phyloP scores from a whole-genome alignment of 2,888 invertebrate genomes.

The Cyclophora albipunctata region DNA sequence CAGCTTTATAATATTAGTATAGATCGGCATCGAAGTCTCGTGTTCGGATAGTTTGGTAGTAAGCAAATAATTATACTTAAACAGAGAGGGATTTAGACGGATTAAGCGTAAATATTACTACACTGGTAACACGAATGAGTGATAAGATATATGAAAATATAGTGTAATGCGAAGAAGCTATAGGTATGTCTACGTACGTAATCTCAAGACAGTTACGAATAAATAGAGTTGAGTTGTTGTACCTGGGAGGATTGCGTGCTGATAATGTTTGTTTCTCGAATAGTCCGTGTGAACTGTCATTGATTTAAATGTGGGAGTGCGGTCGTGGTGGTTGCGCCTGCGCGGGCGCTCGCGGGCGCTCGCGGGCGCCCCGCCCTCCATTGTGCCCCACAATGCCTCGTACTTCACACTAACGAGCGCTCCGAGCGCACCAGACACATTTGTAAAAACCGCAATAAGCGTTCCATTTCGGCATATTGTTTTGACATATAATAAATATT shows the following conservation, averaged over 20 bases:
- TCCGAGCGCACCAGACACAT: conserved; percentile 67
- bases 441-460: conserved; percentile 74
- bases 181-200: not conserved
- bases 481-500: conserved; percentile 76
- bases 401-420: conserved; percentile 73
- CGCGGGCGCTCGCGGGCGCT: conserved; percentile 38
- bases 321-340: conserved; percentile 32
- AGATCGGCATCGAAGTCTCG: too few species aligned
- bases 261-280: conserved; percentile 25
- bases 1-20: too few species aligned
- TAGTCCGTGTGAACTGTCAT: conserved; percentile 43
- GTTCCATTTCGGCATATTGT: conserved; percentile 74
- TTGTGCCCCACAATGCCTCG: conserved; percentile 68
- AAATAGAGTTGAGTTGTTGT: not conserved
- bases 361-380: conserved; percentile 60
- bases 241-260: conserved; percentile 13
- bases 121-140: too few species aligned
- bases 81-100: too few species aligned
- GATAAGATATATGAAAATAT: too few species aligned
- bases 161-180: too few species aligned
- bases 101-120: too few species aligned
- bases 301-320: conserved; percentile 54
- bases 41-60: too few species aligned
- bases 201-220: not conserved
- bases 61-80: too few species aligned